phyloP scores from a whole-genome alignment of 1,140 invertebrate genomes.

The Scaptomyza hsui region DNA sequence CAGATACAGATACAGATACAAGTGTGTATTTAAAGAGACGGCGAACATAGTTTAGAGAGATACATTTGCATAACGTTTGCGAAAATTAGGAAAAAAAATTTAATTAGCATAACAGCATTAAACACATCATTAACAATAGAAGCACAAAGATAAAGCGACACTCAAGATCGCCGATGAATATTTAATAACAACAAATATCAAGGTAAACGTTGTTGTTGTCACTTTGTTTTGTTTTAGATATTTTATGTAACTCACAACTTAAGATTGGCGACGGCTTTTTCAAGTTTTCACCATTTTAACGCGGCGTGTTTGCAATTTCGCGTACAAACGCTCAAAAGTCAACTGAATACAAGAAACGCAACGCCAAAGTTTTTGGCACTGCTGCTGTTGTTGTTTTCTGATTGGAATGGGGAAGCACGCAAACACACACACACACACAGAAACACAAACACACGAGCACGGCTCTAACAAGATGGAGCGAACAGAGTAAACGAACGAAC shows the following conservation, averaged over 20 bases:
- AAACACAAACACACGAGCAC: background rate
- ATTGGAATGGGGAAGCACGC: conserved; percentile 69
- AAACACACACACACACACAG: conserved; percentile 4
- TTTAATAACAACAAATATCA: conserved; percentile 5
- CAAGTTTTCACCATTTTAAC: conserved; percentile 28
- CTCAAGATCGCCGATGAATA: conserved; percentile 17
- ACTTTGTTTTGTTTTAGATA: conserved; percentile 9
- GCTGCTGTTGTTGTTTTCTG: conserved; percentile 50
- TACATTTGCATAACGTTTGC: conserved; percentile 56
- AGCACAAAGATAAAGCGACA: conserved; percentile 24
- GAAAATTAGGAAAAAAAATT: conserved; percentile 39
- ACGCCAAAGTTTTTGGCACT: conserved; percentile 48
- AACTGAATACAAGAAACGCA: conserved; percentile 56
- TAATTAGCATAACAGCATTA: conserved; percentile 49
- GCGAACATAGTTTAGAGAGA: conserved; percentile 17
- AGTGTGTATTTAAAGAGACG: conserved; percentile 17
- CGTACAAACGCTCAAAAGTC: conserved; percentile 42
- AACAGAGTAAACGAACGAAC: conserved; percentile 38
- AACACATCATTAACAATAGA: conserved; percentile 46
- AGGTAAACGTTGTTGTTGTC: conserved; percentile 13
- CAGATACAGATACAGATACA: conserved; percentile 27
- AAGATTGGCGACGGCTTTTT: conserved; percentile 74
- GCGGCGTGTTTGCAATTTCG: conserved; percentile 34
- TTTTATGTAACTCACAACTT: background rate
- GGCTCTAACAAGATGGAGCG: conserved; percentile 57